These are phyloP conservation scores for Mythimna albipuncta DNA, from an alignment of 2,888 invertebrate genomes.

Conservation along the genomic window DNA sequence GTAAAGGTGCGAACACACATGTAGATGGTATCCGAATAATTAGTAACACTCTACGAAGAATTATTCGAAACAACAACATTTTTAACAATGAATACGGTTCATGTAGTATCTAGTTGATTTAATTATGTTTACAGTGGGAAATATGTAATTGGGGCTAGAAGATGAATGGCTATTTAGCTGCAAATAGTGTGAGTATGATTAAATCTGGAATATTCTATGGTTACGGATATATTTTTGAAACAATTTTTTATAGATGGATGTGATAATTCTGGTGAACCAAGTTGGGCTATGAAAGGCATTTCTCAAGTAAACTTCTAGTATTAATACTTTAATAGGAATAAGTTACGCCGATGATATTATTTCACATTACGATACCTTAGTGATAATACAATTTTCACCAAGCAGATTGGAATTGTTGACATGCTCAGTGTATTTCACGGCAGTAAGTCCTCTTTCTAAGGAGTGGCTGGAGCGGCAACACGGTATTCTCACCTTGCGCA, in stretches of 20 bases:
- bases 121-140: conserved; percentile 54
- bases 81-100: conserved; percentile 57
- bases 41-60: conserved; percentile 52
- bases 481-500: too few relatives aligned
- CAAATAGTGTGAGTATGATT: conserved; percentile 29
- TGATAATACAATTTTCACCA: neutral
- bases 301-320: neutral
- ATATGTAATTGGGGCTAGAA: conserved; percentile 30
- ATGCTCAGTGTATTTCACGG: too few relatives aligned
- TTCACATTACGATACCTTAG: neutral
- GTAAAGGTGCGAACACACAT: conserved; percentile 64
- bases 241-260: neutral
- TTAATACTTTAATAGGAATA: too few relatives aligned
- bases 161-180: conserved; percentile 26
- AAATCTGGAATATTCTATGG: neutral
- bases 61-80: conserved; percentile 53
- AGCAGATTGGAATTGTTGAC: neutral
- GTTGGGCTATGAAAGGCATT: too few relatives aligned
- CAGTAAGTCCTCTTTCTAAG: too few relatives aligned
- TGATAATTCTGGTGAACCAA: neutral
- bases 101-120: conserved; percentile 50
- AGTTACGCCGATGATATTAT: too few relatives aligned
- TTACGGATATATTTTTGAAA: neutral
- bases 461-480: too few relatives aligned
- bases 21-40: conserved; percentile 61